These are phyloP conservation scores for Philereme vetulata DNA, from an alignment of 2,888 invertebrate species.

Conservation along the genomic window DNA sequence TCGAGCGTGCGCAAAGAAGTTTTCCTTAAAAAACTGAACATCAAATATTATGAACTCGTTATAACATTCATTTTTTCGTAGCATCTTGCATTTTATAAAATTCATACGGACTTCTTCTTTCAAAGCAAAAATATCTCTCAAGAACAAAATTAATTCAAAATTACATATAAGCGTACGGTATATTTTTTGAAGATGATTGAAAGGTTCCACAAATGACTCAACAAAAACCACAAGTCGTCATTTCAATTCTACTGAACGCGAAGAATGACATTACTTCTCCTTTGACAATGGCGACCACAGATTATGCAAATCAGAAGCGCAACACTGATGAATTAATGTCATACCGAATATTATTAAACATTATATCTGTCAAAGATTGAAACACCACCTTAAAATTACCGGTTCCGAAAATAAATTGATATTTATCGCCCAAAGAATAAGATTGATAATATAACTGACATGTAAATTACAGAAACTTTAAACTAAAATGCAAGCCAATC, in stretches of 20 bases:
- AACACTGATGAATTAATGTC: conserved; percentile 66
- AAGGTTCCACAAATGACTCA: conserved; percentile 20
- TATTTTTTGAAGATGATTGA: conserved; percentile 9
- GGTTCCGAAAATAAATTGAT: conserved; percentile 23
- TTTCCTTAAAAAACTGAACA: no score
- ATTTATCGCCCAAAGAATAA: conserved; percentile 21
- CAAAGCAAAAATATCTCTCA: no score
- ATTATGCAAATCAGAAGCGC: conserved; percentile 69
- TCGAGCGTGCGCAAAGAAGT: no score
- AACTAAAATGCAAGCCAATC: conserved; percentile 54
- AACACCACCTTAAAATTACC: conserved; percentile 35
- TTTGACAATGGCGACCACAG: conserved; percentile 51
- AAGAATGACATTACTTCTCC: conserved; percentile 31
- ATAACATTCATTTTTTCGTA: no score
- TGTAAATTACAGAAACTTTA: conserved; percentile 29
- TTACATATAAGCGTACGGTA: background rate
- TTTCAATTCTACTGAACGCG: conserved; percentile 18
- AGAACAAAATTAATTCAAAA: no score
- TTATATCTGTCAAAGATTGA: conserved; percentile 50
- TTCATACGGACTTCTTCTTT: no score
- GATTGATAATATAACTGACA: conserved; percentile 16
- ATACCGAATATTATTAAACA: conserved; percentile 59
- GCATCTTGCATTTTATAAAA: no score
- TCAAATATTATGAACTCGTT: no score
- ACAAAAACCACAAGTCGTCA: conserved; percentile 9